A percentile compares a stretch with the other conserved stretches of the same genome.
Conservation (phyloP, 1,140 invertebrate genomes). For the Nasonia vitripennis region DNA sequence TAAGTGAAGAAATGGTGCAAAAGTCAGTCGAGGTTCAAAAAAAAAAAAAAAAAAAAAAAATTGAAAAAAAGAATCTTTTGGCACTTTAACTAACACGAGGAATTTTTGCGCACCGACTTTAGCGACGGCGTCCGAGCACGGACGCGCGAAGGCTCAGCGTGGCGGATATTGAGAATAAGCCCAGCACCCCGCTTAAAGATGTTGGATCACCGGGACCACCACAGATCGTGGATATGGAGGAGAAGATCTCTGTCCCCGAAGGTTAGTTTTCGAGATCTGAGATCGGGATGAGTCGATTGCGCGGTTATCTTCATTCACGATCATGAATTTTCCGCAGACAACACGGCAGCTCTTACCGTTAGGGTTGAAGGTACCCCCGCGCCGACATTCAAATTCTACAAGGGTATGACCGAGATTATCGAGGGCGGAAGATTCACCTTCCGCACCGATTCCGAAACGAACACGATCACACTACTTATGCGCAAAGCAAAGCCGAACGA, state of each 20-base stretch:
- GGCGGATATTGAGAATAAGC: conserved; percentile 90
- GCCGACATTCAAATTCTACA: conserved; percentile 97
- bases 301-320: not conserved
- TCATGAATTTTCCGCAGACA: conserved; percentile 77
- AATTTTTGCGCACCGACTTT: conserved; percentile 56
- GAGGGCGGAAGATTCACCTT: conserved; percentile 95
- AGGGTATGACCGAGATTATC: conserved; percentile 90
- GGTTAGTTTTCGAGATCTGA: conserved; percentile 74
- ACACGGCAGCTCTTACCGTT: conserved; percentile 91
- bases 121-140: conserved; percentile 90
- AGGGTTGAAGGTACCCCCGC: conserved; percentile 93
- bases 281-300: too few species aligned
- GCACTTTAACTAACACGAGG: not conserved
- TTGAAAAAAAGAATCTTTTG: not conserved
- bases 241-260: conserved; percentile 90
- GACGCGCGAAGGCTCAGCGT: conserved; percentile 90
- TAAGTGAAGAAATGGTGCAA: conserved; percentile 48
- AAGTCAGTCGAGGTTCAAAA: not conserved
- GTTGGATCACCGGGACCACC: conserved; percentile 87
- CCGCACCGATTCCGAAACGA: conserved; percentile 91
- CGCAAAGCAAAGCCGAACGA: conserved; percentile 97
- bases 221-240: conserved; percentile 90
- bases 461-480: conserved; percentile 94
- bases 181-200: conserved; percentile 89
- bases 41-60: not conserved